A percentile compares a stretch with the other conserved stretches of the same genome.
These are phyloP conservation scores for Salpingus planirostris DNA, from an alignment of 2,888 invertebrate genomes.

Conservation along the genomic window DNA sequence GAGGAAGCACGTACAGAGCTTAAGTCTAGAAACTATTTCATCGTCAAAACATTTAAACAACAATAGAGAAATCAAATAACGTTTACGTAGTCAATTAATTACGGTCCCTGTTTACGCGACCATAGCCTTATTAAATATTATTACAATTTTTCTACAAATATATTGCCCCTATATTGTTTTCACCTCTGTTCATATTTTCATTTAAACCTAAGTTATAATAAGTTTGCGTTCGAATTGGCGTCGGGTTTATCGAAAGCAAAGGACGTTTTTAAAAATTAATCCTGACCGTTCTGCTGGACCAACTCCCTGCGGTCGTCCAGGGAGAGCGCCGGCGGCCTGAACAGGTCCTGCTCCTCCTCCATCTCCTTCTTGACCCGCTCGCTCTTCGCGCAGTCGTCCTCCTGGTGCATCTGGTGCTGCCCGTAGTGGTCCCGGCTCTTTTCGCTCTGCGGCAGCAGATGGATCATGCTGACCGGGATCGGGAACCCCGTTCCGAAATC, in stretches of 20 bases:
- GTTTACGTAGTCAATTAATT: background rate
- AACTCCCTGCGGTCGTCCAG: slow-evolving; percentile 56
- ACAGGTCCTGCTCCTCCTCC: slow-evolving; percentile 37
- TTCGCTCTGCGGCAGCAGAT: slow-evolving; percentile 71
- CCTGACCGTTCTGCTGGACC: slow-evolving; percentile 72
- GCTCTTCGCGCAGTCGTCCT: slow-evolving; percentile 20
- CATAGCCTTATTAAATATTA: no score
- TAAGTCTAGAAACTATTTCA: slow-evolving; percentile 7
- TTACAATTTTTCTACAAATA: no score
- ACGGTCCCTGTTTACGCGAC: no score
- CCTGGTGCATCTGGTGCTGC: slow-evolving; percentile 48
- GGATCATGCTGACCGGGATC: slow-evolving; percentile 76
- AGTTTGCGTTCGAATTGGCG: no score
- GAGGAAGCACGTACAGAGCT: slow-evolving; percentile 36
- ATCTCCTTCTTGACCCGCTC: slow-evolving; percentile 26
- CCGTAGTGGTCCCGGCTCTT: slow-evolving; percentile 57
- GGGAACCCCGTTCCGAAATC: slow-evolving; percentile 74
- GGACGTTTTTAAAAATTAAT: no score
- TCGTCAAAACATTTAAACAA: slow-evolving; percentile 10
- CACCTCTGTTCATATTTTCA: no score
- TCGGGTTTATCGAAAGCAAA: no score
- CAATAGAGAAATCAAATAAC: slow-evolving; percentile 2
- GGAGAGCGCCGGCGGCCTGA: slow-evolving; percentile 48
- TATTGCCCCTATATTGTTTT: no score
- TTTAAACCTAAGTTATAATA: no score